phyloP scores from a whole-genome alignment of 1,140 invertebrate species.

The Hyles vespertilio region DNA sequence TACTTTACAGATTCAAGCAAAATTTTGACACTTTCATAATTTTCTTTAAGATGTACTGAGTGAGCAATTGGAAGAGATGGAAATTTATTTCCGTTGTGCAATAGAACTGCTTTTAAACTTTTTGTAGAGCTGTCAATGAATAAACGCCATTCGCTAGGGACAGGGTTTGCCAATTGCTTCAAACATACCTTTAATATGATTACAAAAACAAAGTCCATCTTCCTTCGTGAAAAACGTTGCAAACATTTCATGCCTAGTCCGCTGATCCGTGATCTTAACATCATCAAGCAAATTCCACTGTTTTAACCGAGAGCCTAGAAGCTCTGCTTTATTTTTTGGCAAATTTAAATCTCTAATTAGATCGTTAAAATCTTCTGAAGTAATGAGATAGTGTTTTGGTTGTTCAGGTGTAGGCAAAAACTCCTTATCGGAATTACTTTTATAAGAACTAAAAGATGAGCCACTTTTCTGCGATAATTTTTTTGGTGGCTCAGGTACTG shows the following conservation, averaged over 20 bases:
- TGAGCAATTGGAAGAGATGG: slow-evolving; percentile 17
- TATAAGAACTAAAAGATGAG: slow-evolving; percentile 17
- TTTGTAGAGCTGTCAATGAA: slow-evolving; percentile 17
- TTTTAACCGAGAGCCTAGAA: slow-evolving; percentile 40
- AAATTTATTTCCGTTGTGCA: slow-evolving; percentile 21
- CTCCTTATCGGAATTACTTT: slow-evolving; percentile 22
- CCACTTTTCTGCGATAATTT: slow-evolving; percentile 15
- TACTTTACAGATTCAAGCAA: slow-evolving; percentile 23
- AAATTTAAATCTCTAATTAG: slow-evolving; percentile 45
- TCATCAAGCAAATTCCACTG: slow-evolving; percentile 35
- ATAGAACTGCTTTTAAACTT: slow-evolving; percentile 21
- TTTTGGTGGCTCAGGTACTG: slow-evolving; percentile 18
- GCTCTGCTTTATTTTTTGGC: slow-evolving; percentile 38
- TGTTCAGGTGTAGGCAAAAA: slow-evolving; percentile 24
- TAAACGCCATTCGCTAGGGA: slow-evolving; percentile 13
- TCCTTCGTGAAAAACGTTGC: slow-evolving; percentile 20
- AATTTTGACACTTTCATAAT: slow-evolving; percentile 16
- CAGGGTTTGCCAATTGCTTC: slow-evolving; percentile 17
- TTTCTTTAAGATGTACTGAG: slow-evolving; percentile 16
- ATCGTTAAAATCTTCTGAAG: slow-evolving; percentile 34
- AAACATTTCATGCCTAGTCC: slow-evolving; percentile 22
- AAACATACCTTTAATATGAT: slow-evolving; percentile 25
- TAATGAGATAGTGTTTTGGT: slow-evolving; percentile 31
- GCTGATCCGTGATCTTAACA: slow-evolving; percentile 22
- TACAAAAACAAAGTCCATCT: slow-evolving; percentile 29